phyloP scores from a whole-genome alignment of 2,113 vertebrate genomes.

The Microtus oregoni region DNA sequence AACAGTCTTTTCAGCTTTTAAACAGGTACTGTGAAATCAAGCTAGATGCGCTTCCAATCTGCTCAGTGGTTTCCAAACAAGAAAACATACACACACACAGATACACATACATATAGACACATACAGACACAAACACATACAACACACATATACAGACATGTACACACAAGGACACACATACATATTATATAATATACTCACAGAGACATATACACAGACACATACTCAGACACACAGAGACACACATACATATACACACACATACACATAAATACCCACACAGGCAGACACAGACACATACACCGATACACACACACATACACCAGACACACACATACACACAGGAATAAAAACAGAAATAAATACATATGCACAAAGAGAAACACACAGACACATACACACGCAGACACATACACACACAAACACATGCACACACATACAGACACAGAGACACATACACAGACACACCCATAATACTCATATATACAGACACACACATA shows the following conservation, averaged over 20 bases:
- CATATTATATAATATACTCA: background rate
- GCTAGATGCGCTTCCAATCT: background rate
- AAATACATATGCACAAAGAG: background rate
- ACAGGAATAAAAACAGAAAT: background rate
- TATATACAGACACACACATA: no score
- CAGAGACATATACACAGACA: background rate
- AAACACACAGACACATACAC: background rate
- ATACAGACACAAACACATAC: background rate
- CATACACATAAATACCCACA: no score
- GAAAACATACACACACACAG: background rate
- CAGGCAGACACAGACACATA: background rate
- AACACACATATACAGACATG: background rate
- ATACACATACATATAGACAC: background rate
- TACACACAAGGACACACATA: background rate
- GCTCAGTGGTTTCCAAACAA: background rate
- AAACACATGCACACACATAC: no score
- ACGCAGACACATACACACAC: background rate
- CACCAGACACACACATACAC: background rate
- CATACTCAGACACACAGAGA: background rate
- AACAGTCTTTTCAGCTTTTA: background rate
- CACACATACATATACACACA: background rate
- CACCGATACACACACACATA: background rate
- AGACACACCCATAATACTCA: no score
- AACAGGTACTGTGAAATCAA: background rate
- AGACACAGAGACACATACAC: no score